Conservation (phyloP, 2,888 invertebrate species). For the Eupsilia transversa region DNA sequence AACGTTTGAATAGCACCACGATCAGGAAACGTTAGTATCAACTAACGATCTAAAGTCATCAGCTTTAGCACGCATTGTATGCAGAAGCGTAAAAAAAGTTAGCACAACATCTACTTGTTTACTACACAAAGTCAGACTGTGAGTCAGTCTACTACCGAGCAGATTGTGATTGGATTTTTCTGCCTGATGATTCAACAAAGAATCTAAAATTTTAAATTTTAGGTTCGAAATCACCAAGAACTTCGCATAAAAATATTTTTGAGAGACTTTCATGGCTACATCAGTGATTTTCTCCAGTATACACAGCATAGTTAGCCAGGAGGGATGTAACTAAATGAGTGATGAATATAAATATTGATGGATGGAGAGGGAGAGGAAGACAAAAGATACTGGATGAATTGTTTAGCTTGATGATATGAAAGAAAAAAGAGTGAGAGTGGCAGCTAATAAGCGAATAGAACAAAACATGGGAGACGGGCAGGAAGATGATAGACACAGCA, state of each 20-base stretch:
- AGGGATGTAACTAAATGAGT: background rate
- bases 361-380: background rate
- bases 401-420: background rate
- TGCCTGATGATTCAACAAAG: background rate
- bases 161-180: background rate
- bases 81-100: slow-evolving; percentile 40
- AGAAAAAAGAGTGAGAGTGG: background rate
- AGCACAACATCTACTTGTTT: slow-evolving; percentile 41
- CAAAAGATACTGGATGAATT: background rate
- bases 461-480: background rate
- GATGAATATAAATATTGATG: background rate
- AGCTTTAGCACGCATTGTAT: slow-evolving; percentile 56
- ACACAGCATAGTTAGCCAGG: background rate
- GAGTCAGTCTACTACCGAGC: slow-evolving; percentile 7
- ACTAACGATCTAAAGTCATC: slow-evolving; percentile 38
- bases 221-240: background rate
- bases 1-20: slow-evolving; percentile 25
- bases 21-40: slow-evolving; percentile 59
- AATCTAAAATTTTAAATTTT: background rate
- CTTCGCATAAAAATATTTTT: background rate
- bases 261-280: background rate
- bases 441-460: no score
- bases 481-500: background rate
- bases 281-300: background rate
- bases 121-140: slow-evolving; percentile 28